Evolutionary conservation across 2,113 vertebrate species (phyloP).

Genomic region (Cyprinus carpio): DNA sequence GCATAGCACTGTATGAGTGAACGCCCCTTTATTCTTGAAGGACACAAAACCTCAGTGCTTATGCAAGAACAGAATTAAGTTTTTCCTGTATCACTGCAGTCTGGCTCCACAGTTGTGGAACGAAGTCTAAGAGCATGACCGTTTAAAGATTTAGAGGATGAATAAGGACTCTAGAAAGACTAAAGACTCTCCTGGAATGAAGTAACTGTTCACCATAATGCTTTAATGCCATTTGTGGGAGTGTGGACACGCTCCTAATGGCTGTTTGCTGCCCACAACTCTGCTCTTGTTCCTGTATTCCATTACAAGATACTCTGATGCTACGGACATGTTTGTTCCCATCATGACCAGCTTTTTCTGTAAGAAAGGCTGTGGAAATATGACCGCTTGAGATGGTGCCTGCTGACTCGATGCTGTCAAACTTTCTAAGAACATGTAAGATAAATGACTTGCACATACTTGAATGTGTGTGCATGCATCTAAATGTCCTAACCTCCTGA

Average conservation of each 20-base stretch:
- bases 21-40: neutral
- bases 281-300: constrained; percentile 23
- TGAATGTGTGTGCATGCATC: neutral
- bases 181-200: constrained; percentile 31
- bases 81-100: neutral
- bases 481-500: neutral
- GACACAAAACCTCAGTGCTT: neutral
- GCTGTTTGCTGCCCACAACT: constrained; percentile 27
- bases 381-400: neutral
- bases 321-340: neutral
- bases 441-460: neutral
- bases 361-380: constrained; percentile 2
- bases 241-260: constrained; percentile 32
- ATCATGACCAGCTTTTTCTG: neutral
- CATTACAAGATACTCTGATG: neutral
- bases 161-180: constrained; percentile 24
- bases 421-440: neutral
- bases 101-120: neutral
- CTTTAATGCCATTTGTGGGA: constrained; percentile 41
- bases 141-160: constrained; percentile 53
- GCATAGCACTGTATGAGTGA: neutral
- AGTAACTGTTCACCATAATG: constrained; percentile 38
- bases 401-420: neutral
- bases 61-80: neutral
- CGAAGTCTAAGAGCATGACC: constrained; percentile 30